Evolutionary conservation across 2,113 vertebrate species (phyloP), one percentile per base, ranked within the genome.

Genomic region (Prinia subflava): DNA sequence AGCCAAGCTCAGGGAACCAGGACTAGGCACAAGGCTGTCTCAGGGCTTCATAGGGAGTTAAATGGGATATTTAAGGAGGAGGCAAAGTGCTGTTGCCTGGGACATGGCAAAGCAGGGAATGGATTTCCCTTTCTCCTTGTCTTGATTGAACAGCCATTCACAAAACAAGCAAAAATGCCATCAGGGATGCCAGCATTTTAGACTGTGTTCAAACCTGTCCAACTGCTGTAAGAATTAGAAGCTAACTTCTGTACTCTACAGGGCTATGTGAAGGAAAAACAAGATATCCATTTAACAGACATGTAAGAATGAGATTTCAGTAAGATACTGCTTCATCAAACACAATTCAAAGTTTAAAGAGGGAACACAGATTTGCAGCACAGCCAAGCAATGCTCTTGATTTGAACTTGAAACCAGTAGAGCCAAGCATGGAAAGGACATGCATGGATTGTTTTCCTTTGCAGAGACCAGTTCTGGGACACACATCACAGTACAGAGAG

Each of bases 221-320:
- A 33, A 27, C 0, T 21, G 59, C 52, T 23, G 15, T 7, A 39
- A 76, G 7, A 56, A 49, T 65, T 33, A 93, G 28, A 74, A 49
- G 28, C 4, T 62, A 88, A 74, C 16, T 88, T 89, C 64, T 6
- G 3, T 42, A 59, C 4, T 7, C 15, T 44, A 31, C 16, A 33
- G 18, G 15, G 44, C 37, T 52, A 37, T 37, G 15, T 69, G 75
- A 74, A 73, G 22, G 41, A 65, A 80, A 92, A 82, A 12, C 22
- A 68, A 27, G 13, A 57, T 42, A 13, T 23, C 31, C 33, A 74
- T 4, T 23, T 44, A 83, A 69, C 0, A 59, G 37, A 69, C 47
- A 50, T 0, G 0, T 13, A 83, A 53, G 42, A 57, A 59, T 13
- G 35, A 57, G 46, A 67, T 50, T 81, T 67, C 47, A 22, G 3